phyloP scores from a whole-genome alignment of 2,113 vertebrate species.

The Takifugu flavidus region DNA sequence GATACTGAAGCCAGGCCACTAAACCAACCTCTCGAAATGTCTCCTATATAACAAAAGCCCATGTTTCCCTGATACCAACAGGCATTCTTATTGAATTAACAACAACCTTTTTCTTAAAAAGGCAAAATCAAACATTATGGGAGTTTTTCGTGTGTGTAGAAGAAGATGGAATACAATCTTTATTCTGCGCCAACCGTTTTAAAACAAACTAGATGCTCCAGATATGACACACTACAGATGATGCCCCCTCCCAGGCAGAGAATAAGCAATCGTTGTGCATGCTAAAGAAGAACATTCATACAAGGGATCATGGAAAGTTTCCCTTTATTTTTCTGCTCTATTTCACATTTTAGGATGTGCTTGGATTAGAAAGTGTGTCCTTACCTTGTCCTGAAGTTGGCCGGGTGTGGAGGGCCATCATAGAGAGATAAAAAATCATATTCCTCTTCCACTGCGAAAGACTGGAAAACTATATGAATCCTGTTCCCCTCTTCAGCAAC shows the following conservation, averaged over 20 bases:
- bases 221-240: too few species aligned
- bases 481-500: slow-evolving; percentile 93
- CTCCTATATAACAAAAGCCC: slow-evolving; percentile 10
- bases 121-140: too few species aligned
- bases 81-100: too few species aligned
- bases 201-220: slow-evolving; percentile 1
- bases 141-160: neutral
- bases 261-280: slow-evolving; percentile 35
- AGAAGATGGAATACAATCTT: too few species aligned
- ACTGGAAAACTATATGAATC: slow-evolving; percentile 98
- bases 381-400: slow-evolving; percentile 96
- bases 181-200: slow-evolving; percentile 1
- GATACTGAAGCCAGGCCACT: slow-evolving; percentile 1
- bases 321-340: slow-evolving; percentile 3
- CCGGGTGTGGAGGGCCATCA: slow-evolving; percentile 93
- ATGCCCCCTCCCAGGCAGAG: slow-evolving; percentile 30
- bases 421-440: slow-evolving; percentile 99
- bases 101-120: too few species aligned
- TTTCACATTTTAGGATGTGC: slow-evolving; percentile 40
- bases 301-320: slow-evolving; percentile 29
- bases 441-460: slow-evolving; percentile 98
- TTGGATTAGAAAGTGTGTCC: too few species aligned
- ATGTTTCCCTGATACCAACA: too few species aligned
- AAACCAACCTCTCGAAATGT: too few species aligned
- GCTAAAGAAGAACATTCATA: slow-evolving; percentile 41